Conservation (phyloP, 1,140 invertebrate genomes). For the Venturia canescens region DNA sequence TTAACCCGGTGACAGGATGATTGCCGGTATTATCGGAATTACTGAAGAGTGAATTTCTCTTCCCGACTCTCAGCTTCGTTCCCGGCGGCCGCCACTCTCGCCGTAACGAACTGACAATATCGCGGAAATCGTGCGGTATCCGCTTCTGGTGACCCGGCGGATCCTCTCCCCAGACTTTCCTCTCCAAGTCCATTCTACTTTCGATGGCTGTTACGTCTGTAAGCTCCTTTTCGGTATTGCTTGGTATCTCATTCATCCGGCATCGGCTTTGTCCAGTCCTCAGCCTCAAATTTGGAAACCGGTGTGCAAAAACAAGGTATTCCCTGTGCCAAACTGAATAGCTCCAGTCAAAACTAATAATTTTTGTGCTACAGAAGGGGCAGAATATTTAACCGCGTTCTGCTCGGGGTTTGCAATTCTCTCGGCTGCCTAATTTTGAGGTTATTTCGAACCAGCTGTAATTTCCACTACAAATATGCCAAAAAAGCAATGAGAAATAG, state of each 20-base stretch:
- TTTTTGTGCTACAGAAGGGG: too few species aligned
- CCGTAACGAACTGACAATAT: constrained; percentile 72
- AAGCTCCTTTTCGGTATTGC: constrained; percentile 22
- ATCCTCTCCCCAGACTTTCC: constrained; percentile 29
- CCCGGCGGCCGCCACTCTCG: constrained; percentile 1
- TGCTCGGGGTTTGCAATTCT: too few species aligned
- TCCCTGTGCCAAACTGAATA: too few species aligned
- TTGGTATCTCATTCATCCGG: neutral
- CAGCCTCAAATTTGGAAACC: neutral
- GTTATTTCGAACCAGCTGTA: too few species aligned
- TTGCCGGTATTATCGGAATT: constrained; percentile 74
- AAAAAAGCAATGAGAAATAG: too few species aligned
- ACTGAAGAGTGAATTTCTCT: constrained; percentile 68
- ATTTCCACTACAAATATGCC: too few species aligned
- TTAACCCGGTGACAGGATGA: constrained; percentile 74
- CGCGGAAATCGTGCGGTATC: constrained; percentile 68
- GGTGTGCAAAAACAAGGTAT: too few species aligned
- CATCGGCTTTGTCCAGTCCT: neutral
- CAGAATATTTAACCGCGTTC: too few species aligned
- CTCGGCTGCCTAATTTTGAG: too few species aligned
- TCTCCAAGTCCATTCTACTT: constrained; percentile 8
- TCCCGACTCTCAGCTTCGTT: constrained; percentile 22
- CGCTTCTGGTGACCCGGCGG: constrained; percentile 48
- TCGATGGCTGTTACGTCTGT: neutral
- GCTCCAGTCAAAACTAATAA: neutral